Evolutionary conservation across 2,888 invertebrate genomes (phyloP), one percentile per base, ranked within the genome.

Genomic region (Pemphredon lugubris): DNA sequence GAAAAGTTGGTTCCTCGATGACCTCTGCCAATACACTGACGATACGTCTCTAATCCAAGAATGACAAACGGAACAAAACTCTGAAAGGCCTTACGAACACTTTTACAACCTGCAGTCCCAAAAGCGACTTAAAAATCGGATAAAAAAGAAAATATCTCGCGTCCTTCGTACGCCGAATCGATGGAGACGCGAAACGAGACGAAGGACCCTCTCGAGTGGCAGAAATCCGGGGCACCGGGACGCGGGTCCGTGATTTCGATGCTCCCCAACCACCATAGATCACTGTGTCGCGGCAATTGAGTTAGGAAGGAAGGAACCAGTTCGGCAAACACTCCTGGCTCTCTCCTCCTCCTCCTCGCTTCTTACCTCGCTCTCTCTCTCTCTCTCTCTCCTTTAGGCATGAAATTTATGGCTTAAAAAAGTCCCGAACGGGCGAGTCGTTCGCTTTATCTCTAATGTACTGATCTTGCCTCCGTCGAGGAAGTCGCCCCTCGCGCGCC

Each of bases 281-380:
- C 89, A 89, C 87, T 64, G 77, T 74, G 83, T 78, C 83, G 80
- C 82, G 85, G 88, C 89, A 89, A 89, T 89, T 89, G 89, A 89
- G 89, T 89, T 89, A 89, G 88, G 88, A 88, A 89, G 89, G 88
- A 89, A 89, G 88, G 88, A 89, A 89, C 88, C 88, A 89, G 89
- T 89, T 89, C 88, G 86, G 89, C 89, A 89, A 89, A 89, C 89
- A 89, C 89, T 88, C 86, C 86, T 86, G 74, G 21, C 44, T 48
- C 55, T 23, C 32, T 14, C 23, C 21, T 9, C 20, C 13, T 14
- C 18, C 16, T 11, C 58, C 59, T 40, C 61, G 54, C 60, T 50
- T 64, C 47, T 26, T 54, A 13, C 48, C 57, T 70, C 69, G 65
- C 64, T 72, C 71, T 65, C 57, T 71, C 73, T 65, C 64, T n/a